These are phyloP conservation scores for Eutolmus rufibarbis DNA, from an alignment of 2,888 invertebrate genomes.

Conservation along the genomic window DNA sequence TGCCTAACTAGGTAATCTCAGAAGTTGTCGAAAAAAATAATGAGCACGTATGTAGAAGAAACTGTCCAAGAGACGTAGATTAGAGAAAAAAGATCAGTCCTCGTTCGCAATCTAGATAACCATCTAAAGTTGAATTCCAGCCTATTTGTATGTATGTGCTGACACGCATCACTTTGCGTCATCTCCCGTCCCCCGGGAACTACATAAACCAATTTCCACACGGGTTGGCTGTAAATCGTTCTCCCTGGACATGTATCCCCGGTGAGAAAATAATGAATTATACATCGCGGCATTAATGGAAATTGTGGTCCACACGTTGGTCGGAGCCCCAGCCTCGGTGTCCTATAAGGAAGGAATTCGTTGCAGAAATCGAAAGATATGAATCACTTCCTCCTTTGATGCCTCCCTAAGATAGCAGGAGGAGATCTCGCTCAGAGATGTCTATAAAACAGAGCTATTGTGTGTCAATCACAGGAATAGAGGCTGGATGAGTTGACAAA, in stretches of 20 bases:
- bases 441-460: conserved; percentile 29
- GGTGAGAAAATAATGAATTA: conserved; percentile 40
- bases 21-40: neutral
- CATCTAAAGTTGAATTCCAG: neutral
- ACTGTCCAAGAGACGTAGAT: neutral
- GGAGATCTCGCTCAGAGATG: conserved; percentile 21
- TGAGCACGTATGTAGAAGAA: neutral
- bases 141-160: neutral
- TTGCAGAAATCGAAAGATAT: conserved; percentile 30
- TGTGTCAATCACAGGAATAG: conserved; percentile 21
- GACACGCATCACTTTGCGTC: neutral
- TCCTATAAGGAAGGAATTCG: conserved; percentile 33
- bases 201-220: neutral
- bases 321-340: neutral
- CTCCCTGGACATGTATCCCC: neutral
- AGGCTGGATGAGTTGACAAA: conserved; percentile 31
- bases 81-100: neutral
- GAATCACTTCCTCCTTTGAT: conserved; percentile 36
- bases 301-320: conserved; percentile 21
- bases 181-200: conserved; percentile 1
- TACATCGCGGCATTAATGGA: conserved; percentile 29
- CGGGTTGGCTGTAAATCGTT: neutral
- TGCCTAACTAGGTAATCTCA: neutral
- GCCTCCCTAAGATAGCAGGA: conserved; percentile 13
- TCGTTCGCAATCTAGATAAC: neutral